Conservation (phyloP, 2,888 invertebrate genomes). For the Rotaria socialis region DNA sequence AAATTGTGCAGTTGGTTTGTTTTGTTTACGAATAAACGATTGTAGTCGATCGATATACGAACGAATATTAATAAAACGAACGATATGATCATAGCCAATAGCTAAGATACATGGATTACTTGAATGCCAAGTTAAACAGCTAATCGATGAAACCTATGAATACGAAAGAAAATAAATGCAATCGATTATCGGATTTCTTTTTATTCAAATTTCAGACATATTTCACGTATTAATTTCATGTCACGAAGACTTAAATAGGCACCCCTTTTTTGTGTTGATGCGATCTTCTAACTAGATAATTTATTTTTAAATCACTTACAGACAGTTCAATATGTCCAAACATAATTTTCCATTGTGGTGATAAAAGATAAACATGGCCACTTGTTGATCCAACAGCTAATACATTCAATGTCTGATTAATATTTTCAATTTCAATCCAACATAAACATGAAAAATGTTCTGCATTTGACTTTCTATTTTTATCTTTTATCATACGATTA, state of each 20-base stretch:
- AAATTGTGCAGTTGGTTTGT: not conserved
- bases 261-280: no score
- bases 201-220: no score
- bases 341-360: not conserved
- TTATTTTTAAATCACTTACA: not conserved
- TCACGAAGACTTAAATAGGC: no score
- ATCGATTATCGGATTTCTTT: no score
- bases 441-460: slow-evolving; percentile 18
- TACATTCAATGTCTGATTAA: not conserved
- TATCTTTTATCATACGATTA: not conserved
- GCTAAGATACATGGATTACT: not conserved
- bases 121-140: not conserved
- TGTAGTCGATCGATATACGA: not conserved
- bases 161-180: no score
- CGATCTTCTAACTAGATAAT: no score
- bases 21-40: not conserved
- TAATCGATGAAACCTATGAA: not conserved
- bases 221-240: no score
- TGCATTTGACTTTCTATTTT: not conserved
- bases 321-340: not conserved
- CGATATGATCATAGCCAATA: not conserved
- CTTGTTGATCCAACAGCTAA: not conserved
- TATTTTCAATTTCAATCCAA: not conserved
- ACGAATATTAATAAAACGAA: not conserved
- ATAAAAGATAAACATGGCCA: not conserved